phyloP scores from a whole-genome alignment of 2,888 invertebrate species.

The Taphrorychus bicolor region DNA sequence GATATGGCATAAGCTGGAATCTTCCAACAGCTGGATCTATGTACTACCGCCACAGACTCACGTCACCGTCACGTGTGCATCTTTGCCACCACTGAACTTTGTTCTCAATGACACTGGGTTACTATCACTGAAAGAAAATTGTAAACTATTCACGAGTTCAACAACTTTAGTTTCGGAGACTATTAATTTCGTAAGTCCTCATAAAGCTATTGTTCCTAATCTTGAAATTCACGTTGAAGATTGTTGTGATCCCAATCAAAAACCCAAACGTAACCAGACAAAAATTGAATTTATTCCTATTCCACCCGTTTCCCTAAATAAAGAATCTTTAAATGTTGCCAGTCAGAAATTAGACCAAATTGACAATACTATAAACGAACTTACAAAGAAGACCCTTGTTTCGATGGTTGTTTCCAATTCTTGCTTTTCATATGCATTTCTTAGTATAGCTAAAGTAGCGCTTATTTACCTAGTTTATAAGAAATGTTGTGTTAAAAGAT shows the following conservation, averaged over 20 bases:
- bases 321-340: neutral
- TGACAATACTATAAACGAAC: neutral
- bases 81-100: neutral
- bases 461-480: neutral
- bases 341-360: neutral
- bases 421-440: neutral
- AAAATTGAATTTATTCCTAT: neutral
- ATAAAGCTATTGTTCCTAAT: neutral
- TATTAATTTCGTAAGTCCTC: neutral
- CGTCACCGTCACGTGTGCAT: neutral
- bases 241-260: neutral
- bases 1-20: neutral
- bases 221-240: neutral
- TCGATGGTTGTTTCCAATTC: neutral
- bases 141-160: neutral
- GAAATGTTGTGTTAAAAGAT: neutral
- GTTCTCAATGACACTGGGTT: neutral
- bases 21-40: neutral
- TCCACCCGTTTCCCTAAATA: neutral
- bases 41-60: neutral
- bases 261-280: neutral
- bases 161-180: neutral
- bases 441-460: neutral
- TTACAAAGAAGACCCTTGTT: neutral
- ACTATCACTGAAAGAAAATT: neutral